Conservation (phyloP, 2,113 vertebrate species). For the Chloropsis cyanopogon region DNA sequence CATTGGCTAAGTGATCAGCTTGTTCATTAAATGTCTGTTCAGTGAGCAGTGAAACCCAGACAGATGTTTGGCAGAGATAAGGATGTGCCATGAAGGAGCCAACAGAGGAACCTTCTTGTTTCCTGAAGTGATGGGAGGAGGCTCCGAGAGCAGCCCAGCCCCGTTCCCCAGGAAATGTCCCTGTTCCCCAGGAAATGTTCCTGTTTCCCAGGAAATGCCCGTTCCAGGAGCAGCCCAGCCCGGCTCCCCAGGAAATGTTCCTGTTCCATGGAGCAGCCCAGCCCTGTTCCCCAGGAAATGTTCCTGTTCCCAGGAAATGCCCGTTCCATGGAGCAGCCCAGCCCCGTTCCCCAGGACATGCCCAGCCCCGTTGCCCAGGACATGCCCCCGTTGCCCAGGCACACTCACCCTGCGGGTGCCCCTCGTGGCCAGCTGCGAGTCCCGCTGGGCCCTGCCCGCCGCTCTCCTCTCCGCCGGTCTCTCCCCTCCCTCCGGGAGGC, state of each 20-base stretch:
- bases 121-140: no score
- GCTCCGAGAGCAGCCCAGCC: not conserved
- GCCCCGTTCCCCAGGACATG: not conserved
- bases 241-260: no score
- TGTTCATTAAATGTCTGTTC: no score
- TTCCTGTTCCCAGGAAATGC: no score
- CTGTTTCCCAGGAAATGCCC: no score
- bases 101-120: no score
- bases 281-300: no score
- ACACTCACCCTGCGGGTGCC: conserved; percentile 78
- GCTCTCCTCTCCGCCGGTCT: not conserved
- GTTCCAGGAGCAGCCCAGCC: no score
- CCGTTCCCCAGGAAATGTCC: no score
- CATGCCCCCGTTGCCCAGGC: not conserved
- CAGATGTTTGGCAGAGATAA: not conserved
- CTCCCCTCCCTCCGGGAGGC: conserved; percentile 71
- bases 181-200: no score
- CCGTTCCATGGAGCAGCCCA: no score
- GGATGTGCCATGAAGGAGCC: accelerated
- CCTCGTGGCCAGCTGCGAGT: conserved; percentile 41
- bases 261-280: no score
- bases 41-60: not conserved
- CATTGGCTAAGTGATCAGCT: not conserved
- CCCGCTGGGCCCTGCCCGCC: not conserved
- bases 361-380: not conserved